Base-by-base conservation (phyloP, 2,888 invertebrate genomes). In the Melanostoma mellinum region DNA sequence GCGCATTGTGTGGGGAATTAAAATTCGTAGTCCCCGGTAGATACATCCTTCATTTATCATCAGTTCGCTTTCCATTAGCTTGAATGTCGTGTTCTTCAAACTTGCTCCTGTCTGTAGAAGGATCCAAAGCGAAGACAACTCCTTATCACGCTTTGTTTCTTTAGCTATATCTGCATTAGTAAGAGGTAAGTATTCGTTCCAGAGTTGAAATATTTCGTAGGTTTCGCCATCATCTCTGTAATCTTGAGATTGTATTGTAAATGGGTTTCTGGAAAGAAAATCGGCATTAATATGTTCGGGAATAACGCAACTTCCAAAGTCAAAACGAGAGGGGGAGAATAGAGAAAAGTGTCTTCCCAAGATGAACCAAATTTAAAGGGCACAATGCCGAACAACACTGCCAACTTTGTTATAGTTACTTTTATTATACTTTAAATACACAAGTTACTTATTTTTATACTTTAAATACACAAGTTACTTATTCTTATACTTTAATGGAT, bases 51-150 rank as follows among this genome's bases (percentile, higher is more conserved):
- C 68, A 8, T 68, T 9, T 5, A 68, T 40, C 68, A 68, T 68
- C 1, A 68, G n/a, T 40, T 56, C 68, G 3, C 32, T 56, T 4
- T 53, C 87, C 86, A 46, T 86, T 52, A 6, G 79, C 85, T 71
- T 86, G 85, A 2, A 87, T 86, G 56, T 58, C 80, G 20, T 86
- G 50, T 68, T 87, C 87, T 38, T 38, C 40, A 36, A 38, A 56
- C n/a, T 38, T 6, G 8, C 36, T 20, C 20, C 20, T 20, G 20
- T 20, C 20, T 20, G 20, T 20, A 20, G 20, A 1, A 20, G 20
- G 52, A 52, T 52, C 8, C 9, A 52, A 33, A 52, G 52, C 9
- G 38, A 56, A 30, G 38, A 56, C 38, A 56, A 38, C 10, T 61
- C 52, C 6, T 74, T 74, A 50, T 67, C 74, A 0, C 30, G 48